phyloP scores from a whole-genome alignment of 2,888 invertebrate species.

The Griposia aprilina region DNA sequence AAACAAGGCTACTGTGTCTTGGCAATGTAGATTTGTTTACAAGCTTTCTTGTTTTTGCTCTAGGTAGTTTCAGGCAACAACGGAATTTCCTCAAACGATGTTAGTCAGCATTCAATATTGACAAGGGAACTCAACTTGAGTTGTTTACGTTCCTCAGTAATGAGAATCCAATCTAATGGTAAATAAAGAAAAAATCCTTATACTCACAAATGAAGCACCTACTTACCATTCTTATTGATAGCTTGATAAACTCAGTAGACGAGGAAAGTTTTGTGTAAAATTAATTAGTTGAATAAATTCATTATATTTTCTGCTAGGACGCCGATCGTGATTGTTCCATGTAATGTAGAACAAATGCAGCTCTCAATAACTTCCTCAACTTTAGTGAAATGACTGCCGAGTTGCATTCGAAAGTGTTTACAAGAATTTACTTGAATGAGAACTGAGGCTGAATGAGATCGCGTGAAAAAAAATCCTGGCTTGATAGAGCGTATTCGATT shows the following conservation, averaged over 20 bases:
- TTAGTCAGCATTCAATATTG: not conserved
- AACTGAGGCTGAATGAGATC: not conserved
- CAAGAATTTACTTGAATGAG: not conserved
- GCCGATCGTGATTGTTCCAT: not conserved
- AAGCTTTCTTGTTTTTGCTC: too few species aligned
- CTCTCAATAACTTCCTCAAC: not conserved
- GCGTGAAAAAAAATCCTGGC: not conserved
- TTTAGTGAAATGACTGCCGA: not conserved
- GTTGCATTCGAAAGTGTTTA: not conserved
- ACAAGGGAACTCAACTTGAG: not conserved
- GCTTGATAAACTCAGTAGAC: not conserved
- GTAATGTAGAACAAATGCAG: slow-evolving; percentile 8
- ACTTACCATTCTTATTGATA: not conserved
- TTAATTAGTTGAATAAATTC: slow-evolving; percentile 12
- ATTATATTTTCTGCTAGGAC: slow-evolving; percentile 10
- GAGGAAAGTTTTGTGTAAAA: not conserved
- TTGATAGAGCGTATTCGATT: not conserved
- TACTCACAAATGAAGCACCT: not conserved
- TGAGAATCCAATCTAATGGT: not conserved
- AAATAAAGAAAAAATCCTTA: not conserved
- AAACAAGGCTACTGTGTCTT: slow-evolving; percentile 12
- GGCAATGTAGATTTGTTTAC: too few species aligned
- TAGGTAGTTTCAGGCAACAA: slow-evolving; percentile 12
- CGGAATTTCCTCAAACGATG: not conserved
- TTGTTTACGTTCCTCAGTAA: not conserved